Conservation (phyloP, 2,888 invertebrate species). For the Tetragonula carbonaria region DNA sequence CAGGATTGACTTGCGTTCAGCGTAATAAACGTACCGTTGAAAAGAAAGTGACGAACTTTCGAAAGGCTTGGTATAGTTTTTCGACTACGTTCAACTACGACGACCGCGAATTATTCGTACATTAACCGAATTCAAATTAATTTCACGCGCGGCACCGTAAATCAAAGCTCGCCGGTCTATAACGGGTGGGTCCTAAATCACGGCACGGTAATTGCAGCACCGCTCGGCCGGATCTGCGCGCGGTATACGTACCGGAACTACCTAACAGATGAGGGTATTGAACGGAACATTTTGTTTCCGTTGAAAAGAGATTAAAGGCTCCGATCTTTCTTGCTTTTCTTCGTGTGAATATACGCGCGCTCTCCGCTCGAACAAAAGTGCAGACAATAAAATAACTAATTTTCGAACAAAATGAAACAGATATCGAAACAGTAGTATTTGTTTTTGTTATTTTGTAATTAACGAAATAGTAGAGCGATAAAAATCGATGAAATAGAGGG, state of each 20-base stretch:
- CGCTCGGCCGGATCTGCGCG: constrained; percentile 72
- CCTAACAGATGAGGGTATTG: constrained; percentile 62
- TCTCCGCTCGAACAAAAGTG: neutral
- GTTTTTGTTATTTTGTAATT: neutral
- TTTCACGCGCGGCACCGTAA: constrained; percentile 75
- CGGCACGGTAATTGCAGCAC: constrained; percentile 75
- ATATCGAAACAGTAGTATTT: neutral
- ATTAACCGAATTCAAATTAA: constrained; percentile 82
- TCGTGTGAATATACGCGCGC: neutral
- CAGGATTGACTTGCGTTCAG: neutral
- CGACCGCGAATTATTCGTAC: constrained; percentile 76
- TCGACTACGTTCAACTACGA: neutral
- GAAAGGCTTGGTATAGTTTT: constrained; percentile 10
- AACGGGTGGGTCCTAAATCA: constrained; percentile 78
- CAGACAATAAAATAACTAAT: neutral
- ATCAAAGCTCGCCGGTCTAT: constrained; percentile 77
- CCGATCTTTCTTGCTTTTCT: constrained; percentile 1
- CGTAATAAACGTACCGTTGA: neutral
- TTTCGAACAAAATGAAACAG: neutral
- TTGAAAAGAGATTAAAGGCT: constrained; percentile 51
- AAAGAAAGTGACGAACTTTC: neutral
- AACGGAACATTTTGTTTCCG: constrained; percentile 58
- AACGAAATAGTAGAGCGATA: neutral
- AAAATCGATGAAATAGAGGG: no score
- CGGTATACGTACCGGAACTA: constrained; percentile 73